A percentile compares a stretch with the other conserved stretches of the same genome.
Evolutionary conservation across 2,113 vertebrate genomes (phyloP).

Genomic region (Tenrec ecaudatus): DNA sequence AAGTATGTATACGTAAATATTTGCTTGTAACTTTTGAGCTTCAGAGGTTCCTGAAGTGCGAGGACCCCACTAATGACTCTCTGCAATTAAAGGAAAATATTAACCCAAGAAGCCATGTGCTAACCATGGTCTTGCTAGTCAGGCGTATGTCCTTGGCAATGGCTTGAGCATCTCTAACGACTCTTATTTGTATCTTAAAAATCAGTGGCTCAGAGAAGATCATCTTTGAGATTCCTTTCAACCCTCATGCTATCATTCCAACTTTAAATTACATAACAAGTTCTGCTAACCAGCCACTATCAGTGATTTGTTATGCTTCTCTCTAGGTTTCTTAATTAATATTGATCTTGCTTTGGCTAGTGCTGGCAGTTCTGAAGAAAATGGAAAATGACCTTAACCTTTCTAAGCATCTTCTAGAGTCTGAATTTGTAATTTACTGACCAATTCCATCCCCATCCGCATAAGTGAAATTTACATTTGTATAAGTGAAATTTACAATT

Average conservation of each 20-base stretch:
- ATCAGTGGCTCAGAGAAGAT: background rate
- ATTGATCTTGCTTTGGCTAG: constrained; percentile 75
- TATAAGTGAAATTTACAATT: background rate
- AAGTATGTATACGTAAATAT: background rate
- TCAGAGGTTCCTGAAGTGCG: background rate
- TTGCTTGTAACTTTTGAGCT: background rate
- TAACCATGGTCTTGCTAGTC: background rate
- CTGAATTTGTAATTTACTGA: constrained; percentile 69
- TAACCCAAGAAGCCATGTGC: background rate
- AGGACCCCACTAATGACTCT: background rate
- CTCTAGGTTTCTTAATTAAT: constrained; percentile 73
- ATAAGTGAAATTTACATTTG: constrained; percentile 44
- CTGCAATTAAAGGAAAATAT: background rate
- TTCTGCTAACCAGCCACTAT: constrained; percentile 47
- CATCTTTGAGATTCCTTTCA: constrained; percentile 10
- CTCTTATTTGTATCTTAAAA: background rate
- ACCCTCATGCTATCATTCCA: constrained; percentile 40
- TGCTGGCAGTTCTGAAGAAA: constrained; percentile 68
- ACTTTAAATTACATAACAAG: constrained; percentile 42
- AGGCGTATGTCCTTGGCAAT: background rate
- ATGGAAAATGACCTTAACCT: constrained; percentile 75
- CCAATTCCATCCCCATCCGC: constrained; percentile 55
- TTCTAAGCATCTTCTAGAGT: constrained; percentile 64
- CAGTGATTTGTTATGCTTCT: constrained; percentile 70
- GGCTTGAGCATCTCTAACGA: background rate